Evolutionary conservation across 2,888 invertebrate species (phyloP).

Genomic region (Lamellibrachia satsuma): DNA sequence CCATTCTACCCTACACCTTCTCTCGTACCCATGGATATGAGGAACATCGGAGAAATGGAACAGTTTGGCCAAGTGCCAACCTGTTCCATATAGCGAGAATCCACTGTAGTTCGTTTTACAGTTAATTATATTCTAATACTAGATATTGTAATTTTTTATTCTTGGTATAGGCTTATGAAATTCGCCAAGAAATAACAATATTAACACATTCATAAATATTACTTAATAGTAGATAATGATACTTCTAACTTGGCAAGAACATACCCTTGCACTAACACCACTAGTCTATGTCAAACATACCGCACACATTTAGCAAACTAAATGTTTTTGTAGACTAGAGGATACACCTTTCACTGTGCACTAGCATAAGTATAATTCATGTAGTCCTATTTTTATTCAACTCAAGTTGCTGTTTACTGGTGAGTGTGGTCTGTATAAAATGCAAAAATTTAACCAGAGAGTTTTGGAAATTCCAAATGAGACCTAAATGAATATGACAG

Average conservation of each 20-base stretch:
- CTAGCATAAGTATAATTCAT: not conserved
- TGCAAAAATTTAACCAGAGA: not conserved
- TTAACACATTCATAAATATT: slow-evolving; percentile 12
- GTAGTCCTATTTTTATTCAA: not conserved
- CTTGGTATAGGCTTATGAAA: not conserved
- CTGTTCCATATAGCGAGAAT: not conserved
- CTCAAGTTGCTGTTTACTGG: not conserved
- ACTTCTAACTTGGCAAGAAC: not conserved
- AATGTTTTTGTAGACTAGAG: not conserved
- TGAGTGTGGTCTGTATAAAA: not conserved
- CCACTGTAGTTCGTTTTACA: too few species aligned
- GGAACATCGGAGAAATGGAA: not conserved
- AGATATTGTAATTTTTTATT: too few species aligned
- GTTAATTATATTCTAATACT: too few species aligned
- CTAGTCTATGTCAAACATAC: not conserved
- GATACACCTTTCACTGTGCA: too few species aligned
- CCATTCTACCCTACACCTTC: too few species aligned
- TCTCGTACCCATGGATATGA: not conserved
- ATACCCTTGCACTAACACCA: not conserved
- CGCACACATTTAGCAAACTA: not conserved
- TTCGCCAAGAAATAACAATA: not conserved
- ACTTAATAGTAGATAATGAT: not conserved
- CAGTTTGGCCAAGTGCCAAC: not conserved
- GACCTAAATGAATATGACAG: not conserved
- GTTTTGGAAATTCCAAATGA: not conserved